These are phyloP conservation scores for Parazoanthus darwini DNA, from an alignment of 92 coral and sea anemone species.

Conservation along the genomic window DNA sequence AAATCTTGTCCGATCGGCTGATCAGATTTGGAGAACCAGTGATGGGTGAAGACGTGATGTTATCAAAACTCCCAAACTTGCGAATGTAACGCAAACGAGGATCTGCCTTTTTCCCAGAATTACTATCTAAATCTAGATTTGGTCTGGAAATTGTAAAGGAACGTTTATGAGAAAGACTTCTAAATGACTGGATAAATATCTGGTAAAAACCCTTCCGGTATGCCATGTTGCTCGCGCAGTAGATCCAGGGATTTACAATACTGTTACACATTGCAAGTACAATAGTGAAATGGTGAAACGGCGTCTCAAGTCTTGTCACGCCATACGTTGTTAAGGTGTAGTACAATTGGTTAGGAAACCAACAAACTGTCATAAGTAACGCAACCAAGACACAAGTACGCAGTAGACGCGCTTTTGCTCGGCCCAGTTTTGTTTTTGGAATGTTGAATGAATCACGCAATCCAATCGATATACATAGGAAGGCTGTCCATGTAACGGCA, in stretches of 20 bases:
- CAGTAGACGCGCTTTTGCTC: constrained; percentile 48
- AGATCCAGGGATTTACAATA: constrained; percentile 70
- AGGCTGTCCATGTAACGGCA: constrained; percentile 65
- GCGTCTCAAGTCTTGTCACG: constrained; percentile 57
- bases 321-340: constrained; percentile 58
- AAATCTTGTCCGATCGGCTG: not conserved
- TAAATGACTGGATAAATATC: not conserved
- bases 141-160: not conserved
- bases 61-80: constrained; percentile 9
- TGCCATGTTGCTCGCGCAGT: constrained; percentile 66
- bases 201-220: constrained; percentile 59
- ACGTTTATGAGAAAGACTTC: not conserved
- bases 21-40: not conserved
- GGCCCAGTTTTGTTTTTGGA: constrained; percentile 34
- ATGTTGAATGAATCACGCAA: constrained; percentile 53
- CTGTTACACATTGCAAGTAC: constrained; percentile 76
- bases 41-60: not conserved
- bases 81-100: constrained; percentile 5
- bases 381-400: constrained; percentile 75
- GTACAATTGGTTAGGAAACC: constrained; percentile 87
- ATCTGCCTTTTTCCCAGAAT: not conserved
- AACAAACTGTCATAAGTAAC: constrained; percentile 65
- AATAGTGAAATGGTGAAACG: constrained; percentile 66
- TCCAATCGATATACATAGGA: constrained; percentile 54
- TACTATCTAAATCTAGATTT: not conserved